Evolutionary conservation across 1,140 invertebrate species (phyloP), one percentile per base, ranked within the genome.

Genomic region (Pogonognathellus flavescens): DNA sequence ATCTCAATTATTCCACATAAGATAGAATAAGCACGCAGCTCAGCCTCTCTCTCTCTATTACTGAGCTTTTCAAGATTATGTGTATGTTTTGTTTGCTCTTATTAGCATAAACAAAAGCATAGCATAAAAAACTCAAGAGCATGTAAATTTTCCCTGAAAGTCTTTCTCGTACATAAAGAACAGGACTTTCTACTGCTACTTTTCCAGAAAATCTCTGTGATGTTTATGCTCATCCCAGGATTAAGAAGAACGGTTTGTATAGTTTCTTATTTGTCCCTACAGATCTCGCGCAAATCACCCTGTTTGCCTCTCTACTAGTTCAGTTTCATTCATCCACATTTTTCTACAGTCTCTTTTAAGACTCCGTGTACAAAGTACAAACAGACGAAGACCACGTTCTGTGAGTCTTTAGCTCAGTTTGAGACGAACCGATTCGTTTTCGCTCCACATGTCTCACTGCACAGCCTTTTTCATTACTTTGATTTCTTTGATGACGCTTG

Each of bases 231-330:
- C 53, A 81, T 81, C 80, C 22, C 7, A n/a, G 60, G 20, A 82
- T 57, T 82, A 57, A 76, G 25, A 57, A 76, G 25, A 76, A 76
- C 70, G 25, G 70, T 76, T 50, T 60, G n/a, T 83, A 66, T 53
- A 84, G 86, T 85, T 87, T 83, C 84, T 9, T 80, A 50, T 83
- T 84, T 22, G 76, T 11, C 57, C 52, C 86, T 87, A 87, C 81
- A 87, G 86, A 87, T 87, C 84, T 83, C 86, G 86, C 86, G 57
- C 86, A 62, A 85, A 66, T 83, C 86, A 87, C 62, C 66, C 81
- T 50, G 2, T 11, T 4, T 20, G 14, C 70, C 49, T 31, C 31
- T 49, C 86, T 82, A 53, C 76, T 57, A 76, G 70, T 18, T 76
- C 41, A 50, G 31, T 76, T 76, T 76, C 14, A 16, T 31, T 76